phyloP scores from a whole-genome alignment of 1,140 invertebrate genomes.

The Aphis craccivora region DNA sequence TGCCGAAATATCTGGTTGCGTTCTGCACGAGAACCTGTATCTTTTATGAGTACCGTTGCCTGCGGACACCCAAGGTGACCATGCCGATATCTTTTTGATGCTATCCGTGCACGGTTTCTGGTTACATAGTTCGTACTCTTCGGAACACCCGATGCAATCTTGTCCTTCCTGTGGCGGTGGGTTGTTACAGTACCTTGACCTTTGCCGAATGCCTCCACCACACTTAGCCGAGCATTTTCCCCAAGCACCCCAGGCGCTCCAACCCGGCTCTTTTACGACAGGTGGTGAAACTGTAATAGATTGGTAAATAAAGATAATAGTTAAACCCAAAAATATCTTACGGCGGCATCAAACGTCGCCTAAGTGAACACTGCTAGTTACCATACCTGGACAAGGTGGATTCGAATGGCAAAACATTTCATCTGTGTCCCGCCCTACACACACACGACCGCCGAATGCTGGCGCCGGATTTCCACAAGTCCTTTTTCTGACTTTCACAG shows the following conservation, averaged over 20 bases:
- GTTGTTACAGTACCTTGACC: constrained; percentile 72
- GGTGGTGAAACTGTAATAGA: constrained; percentile 60
- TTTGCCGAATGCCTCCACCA: constrained; percentile 67
- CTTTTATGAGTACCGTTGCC: constrained; percentile 74
- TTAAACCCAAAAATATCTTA: background rate
- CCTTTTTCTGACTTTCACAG: constrained; percentile 79
- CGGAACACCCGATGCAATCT: constrained; percentile 73
- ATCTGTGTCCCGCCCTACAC: constrained; percentile 78
- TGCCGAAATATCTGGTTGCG: constrained; percentile 73
- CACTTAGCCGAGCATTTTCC: constrained; percentile 70
- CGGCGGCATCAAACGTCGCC: background rate
- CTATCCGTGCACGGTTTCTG: constrained; percentile 71
- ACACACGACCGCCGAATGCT: constrained; percentile 81
- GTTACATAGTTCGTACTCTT: constrained; percentile 70
- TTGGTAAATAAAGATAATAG: background rate
- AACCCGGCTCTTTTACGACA: constrained; percentile 74
- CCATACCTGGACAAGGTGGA: constrained; percentile 78
- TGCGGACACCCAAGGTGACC: constrained; percentile 78
- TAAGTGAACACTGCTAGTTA: background rate
- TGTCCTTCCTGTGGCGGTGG: constrained; percentile 71
- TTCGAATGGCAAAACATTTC: constrained; percentile 80
- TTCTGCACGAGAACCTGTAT: constrained; percentile 79
- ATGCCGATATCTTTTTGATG: constrained; percentile 72
- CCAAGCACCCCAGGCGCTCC: constrained; percentile 80
- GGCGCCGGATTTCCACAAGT: constrained; percentile 85